These are phyloP conservation scores for Cuniculus paca DNA, from an alignment of 2,797 vertebrate species.

Conservation along the genomic window DNA sequence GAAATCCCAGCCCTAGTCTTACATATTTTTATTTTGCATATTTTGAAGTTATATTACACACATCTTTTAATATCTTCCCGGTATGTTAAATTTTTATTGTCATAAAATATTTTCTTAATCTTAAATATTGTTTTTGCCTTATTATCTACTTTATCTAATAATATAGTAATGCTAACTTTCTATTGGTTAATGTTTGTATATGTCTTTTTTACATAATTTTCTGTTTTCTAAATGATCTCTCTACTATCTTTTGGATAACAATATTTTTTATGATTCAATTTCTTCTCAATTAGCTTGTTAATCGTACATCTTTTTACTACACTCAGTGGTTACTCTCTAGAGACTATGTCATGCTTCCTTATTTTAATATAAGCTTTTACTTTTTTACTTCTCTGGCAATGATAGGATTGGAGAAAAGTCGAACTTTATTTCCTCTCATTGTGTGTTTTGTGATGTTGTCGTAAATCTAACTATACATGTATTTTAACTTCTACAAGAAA, in stretches of 20 bases:
- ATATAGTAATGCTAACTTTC: background rate
- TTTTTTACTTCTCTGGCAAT: slow-evolving; percentile 25
- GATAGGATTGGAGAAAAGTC: background rate
- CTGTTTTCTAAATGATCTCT: slow-evolving; percentile 6
- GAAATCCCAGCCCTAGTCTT: background rate
- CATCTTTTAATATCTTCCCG: slow-evolving; percentile 33
- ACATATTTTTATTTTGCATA: slow-evolving; percentile 9
- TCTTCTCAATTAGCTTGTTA: slow-evolving; percentile 4
- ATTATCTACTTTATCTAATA: background rate
- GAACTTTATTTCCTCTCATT: slow-evolving; percentile 38
- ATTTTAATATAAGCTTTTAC: slow-evolving; percentile 32
- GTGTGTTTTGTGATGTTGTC: slow-evolving; percentile 40
- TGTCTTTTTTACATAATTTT: slow-evolving; percentile 40
- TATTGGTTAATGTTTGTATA: slow-evolving; percentile 2
- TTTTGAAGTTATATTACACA: slow-evolving; percentile 43
- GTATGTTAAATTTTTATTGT: slow-evolving; percentile 13
- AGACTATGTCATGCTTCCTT: background rate
- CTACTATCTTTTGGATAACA: background rate
- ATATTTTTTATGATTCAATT: background rate
- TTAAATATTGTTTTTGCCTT: slow-evolving; percentile 50
- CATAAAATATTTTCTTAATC: slow-evolving; percentile 37
- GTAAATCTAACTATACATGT: slow-evolving; percentile 30
- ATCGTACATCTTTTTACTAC: background rate
- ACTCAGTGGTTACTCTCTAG: background rate
- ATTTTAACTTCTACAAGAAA: slow-evolving; percentile 38